Percentiles rank a stretch among this genome's conserved stretches.
Evolutionary conservation across 2,797 vertebrate species (phyloP).

Genomic region (Rhinichthys osculus): DNA sequence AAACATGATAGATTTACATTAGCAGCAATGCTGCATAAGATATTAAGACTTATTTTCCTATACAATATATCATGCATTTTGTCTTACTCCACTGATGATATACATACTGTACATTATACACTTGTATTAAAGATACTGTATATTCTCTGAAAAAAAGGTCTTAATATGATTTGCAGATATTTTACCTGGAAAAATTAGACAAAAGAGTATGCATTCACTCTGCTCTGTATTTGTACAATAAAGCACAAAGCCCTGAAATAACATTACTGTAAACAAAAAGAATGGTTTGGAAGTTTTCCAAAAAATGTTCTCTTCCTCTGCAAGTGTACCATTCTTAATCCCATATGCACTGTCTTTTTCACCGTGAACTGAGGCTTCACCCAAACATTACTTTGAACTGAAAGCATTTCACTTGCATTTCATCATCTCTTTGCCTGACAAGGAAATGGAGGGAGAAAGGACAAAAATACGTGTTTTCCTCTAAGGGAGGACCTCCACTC

Average conservation of each 20-base stretch:
- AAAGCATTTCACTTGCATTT: constrained; percentile 34
- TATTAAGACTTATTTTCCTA: background rate
- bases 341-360: background rate
- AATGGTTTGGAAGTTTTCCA: background rate
- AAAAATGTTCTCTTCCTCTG: background rate
- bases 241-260: background rate
- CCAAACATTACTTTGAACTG: constrained; percentile 17
- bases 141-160: background rate
- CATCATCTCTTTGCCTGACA: constrained; percentile 31
- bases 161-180: background rate
- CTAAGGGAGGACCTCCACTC: constrained; percentile 26
- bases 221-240: background rate
- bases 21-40: background rate
- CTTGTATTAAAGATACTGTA: too few relatives aligned
- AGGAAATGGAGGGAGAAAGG: background rate
- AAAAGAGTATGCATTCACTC: background rate
- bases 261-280: background rate
- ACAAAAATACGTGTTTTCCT: background rate
- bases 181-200: background rate
- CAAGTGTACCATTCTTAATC: background rate
- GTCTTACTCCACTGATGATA: background rate
- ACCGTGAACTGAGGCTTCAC: background rate
- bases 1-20: background rate
- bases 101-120: too few relatives aligned
- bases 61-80: background rate